Evolutionary conservation across 2,113 vertebrate genomes (phyloP).

Genomic region (Tamias sibiricus): DNA sequence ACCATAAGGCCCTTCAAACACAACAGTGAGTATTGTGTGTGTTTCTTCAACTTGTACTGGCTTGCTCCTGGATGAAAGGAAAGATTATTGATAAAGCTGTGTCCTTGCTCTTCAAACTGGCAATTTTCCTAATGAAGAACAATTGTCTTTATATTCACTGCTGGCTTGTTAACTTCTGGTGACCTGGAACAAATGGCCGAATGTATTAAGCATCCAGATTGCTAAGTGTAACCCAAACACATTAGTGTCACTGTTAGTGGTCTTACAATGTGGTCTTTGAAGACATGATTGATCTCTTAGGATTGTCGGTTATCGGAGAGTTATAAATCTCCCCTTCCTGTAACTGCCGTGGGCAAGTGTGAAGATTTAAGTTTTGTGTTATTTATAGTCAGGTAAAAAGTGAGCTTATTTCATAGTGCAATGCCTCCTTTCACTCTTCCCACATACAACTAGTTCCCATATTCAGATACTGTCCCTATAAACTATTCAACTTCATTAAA

Average conservation of each 20-base stretch:
- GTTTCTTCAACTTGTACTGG: background rate
- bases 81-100: conserved; percentile 6
- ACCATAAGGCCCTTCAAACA: conserved; percentile 96
- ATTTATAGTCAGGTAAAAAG: background rate
- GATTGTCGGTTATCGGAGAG: conserved; percentile 14
- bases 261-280: background rate
- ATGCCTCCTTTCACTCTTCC: background rate
- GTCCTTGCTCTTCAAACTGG: conserved; percentile 41
- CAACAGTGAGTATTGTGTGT: conserved; percentile 92
- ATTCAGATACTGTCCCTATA: background rate
- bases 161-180: conserved; percentile 63
- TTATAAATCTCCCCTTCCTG: background rate
- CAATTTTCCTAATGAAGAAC: conserved; percentile 24
- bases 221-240: conserved; percentile 52
- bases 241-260: background rate
- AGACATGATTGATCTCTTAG: conserved; percentile 5
- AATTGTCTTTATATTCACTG: conserved; percentile 55
- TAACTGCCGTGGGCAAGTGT: conserved; percentile 16
- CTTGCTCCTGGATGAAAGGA: conserved; percentile 1
- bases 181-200: conserved; percentile 67
- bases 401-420: background rate
- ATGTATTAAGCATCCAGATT: conserved; percentile 26
- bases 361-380: background rate
- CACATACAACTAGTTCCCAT: background rate
- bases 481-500: background rate